These are phyloP conservation scores for Tragelaphus buxtoni DNA, from an alignment of 2,113 vertebrate species.

Conservation along the genomic window DNA sequence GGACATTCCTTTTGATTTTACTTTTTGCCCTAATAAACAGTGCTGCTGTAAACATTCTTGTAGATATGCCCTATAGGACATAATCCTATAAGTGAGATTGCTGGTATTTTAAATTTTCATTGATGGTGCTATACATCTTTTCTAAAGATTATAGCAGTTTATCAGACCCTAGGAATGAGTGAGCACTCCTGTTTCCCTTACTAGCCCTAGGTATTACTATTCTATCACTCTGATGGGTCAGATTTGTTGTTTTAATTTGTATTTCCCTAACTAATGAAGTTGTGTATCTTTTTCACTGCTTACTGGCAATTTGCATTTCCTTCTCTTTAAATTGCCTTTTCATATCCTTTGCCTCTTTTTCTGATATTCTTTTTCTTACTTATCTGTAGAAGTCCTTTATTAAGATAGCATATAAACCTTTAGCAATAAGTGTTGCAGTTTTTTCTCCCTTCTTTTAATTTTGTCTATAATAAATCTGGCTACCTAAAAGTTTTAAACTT, in stretches of 20 bases:
- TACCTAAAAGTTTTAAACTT: background rate
- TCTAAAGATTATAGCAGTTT: background rate
- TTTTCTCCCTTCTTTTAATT: background rate
- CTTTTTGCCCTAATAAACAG: background rate
- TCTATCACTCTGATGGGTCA: background rate
- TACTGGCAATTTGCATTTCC: background rate
- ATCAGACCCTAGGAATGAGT: accelerated
- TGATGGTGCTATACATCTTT: background rate
- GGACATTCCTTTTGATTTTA: background rate
- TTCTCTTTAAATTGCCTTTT: background rate
- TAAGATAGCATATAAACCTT: background rate
- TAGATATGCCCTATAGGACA: background rate
- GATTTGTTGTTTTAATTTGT: background rate
- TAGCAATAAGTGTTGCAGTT: background rate
- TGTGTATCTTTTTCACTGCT: background rate
- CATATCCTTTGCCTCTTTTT: background rate
- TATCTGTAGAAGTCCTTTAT: background rate
- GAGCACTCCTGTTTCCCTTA: background rate
- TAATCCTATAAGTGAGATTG: background rate
- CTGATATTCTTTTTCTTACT: background rate
- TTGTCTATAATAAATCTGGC: background rate
- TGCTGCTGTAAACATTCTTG: background rate
- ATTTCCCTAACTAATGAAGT: background rate
- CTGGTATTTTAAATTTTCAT: background rate
- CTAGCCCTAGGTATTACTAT: background rate